A percentile compares a stretch with the other conserved stretches of the same genome.
Conservation (phyloP, 2,797 vertebrate genomes). For the Ctenopoma kingsleyae region DNA sequence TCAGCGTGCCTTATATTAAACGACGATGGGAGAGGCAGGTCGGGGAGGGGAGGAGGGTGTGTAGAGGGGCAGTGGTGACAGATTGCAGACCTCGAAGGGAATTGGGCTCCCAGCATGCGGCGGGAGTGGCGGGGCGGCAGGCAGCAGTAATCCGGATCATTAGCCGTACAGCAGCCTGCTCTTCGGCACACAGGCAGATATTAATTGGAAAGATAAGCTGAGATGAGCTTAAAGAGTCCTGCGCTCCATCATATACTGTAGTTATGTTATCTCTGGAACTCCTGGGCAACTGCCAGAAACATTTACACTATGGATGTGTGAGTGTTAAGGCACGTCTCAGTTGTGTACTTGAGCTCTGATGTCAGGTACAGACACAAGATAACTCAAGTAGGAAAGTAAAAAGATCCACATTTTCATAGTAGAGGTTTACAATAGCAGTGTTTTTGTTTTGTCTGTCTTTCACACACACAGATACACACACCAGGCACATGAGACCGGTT, state of each 20-base stretch:
- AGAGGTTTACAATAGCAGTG: slow-evolving; percentile 31
- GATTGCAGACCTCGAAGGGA: slow-evolving; percentile 73
- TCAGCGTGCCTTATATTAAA: slow-evolving; percentile 64
- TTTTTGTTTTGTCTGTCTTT: slow-evolving; percentile 37
- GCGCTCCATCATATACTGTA: slow-evolving; percentile 55
- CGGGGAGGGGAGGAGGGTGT: slow-evolving; percentile 17
- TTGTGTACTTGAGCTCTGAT: slow-evolving; percentile 13
- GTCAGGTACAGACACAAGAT: slow-evolving; percentile 14
- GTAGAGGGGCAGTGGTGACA: slow-evolving; percentile 67
- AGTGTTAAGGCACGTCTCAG: slow-evolving; percentile 42
- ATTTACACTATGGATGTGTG: slow-evolving; percentile 39
- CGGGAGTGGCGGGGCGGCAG: slow-evolving; percentile 67
- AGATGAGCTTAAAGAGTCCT: slow-evolving; percentile 77
- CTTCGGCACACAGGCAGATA: slow-evolving; percentile 77
- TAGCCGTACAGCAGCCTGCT: slow-evolving; percentile 79
- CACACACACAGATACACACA: slow-evolving; percentile 13
- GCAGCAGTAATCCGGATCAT: slow-evolving; percentile 82
- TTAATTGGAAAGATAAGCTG: slow-evolving; percentile 86
- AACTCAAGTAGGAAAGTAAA: slow-evolving; percentile 37
- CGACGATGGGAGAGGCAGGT: slow-evolving; percentile 57
- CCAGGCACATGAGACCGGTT: slow-evolving; percentile 25
- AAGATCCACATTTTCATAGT: slow-evolving; percentile 32
- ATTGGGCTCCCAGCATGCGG: slow-evolving; percentile 74
- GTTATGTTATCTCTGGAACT: slow-evolving; percentile 64
- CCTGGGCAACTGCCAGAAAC: slow-evolving; percentile 51